A percentile compares a stretch with the other conserved stretches of the same genome.
Evolutionary conservation across 2,888 invertebrate genomes (phyloP).

Genomic region (Hydraecia micacea): DNA sequence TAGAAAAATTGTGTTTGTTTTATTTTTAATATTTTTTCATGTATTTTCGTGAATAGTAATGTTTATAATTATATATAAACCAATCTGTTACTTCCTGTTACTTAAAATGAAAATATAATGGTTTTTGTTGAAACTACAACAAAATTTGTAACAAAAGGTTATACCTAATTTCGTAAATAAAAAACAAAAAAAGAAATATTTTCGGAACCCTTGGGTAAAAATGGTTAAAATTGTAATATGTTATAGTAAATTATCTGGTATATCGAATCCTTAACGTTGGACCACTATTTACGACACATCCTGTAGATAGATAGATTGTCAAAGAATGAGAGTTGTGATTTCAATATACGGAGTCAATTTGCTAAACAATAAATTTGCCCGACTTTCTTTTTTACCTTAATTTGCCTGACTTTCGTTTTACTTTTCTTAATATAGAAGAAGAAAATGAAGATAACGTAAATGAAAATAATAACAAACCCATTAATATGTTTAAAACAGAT

Average conservation of each 20-base stretch:
- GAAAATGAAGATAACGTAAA: background rate
- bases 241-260: too few species aligned
- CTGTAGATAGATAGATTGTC: too few species aligned
- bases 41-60: background rate
- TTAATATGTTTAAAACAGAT: slow-evolving; percentile 89
- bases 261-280: too few species aligned
- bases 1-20: background rate
- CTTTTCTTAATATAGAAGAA: background rate
- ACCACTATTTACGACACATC: too few species aligned
- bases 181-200: too few species aligned
- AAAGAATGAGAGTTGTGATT: too few species aligned
- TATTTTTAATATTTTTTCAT: background rate
- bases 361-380: background rate
- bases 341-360: background rate
- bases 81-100: background rate
- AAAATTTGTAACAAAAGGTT: too few species aligned
- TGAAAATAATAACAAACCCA: background rate
- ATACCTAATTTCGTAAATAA: too few species aligned
- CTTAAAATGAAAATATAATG: too few species aligned
- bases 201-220: too few species aligned
- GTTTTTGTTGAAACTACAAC: too few species aligned
- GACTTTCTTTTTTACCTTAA: background rate
- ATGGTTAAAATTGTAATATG: too few species aligned
- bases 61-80: background rate
- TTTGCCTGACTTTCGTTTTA: background rate